These are phyloP conservation scores for Hyalella azteca DNA, from an alignment of 2,888 invertebrate species.

Conservation along the genomic window DNA sequence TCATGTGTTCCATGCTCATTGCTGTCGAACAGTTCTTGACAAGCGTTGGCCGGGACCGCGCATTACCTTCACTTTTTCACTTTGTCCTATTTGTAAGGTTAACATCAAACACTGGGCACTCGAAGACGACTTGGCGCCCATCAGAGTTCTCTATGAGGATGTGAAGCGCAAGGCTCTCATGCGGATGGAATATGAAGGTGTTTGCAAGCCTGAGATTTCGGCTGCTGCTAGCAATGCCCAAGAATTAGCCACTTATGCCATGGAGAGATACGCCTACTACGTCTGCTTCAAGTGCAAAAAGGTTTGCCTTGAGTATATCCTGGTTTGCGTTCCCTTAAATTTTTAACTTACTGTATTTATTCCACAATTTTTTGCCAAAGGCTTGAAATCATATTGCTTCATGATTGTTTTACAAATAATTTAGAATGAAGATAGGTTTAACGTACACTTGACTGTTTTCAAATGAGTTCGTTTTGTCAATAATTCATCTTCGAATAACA, in stretches of 20 bases:
- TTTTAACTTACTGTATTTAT: too few relatives aligned
- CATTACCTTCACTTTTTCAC: conserved; percentile 93
- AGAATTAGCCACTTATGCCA: conserved; percentile 86
- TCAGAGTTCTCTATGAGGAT: conserved; percentile 82
- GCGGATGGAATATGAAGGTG: conserved; percentile 94
- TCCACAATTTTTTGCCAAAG: too few relatives aligned
- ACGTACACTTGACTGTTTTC: too few relatives aligned
- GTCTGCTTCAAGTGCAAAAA: conserved; percentile 90
- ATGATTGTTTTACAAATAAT: too few relatives aligned
- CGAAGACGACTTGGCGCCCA: conserved; percentile 77
- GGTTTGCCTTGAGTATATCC: conserved; percentile 62
- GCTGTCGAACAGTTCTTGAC: conserved; percentile 81
- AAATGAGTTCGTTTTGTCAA: too few relatives aligned
- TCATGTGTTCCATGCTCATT: conserved; percentile 94
- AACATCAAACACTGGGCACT: conserved; percentile 81
- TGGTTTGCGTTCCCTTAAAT: too few relatives aligned
- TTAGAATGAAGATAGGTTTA: too few relatives aligned
- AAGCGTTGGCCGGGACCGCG: conserved; percentile 94
- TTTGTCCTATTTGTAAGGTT: conserved; percentile 96
- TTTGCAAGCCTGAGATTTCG: conserved; percentile 76
- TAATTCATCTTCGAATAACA: too few relatives aligned
- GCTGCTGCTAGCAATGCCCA: conserved; percentile 73
- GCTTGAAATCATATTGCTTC: too few relatives aligned
- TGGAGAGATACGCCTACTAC: conserved; percentile 98
- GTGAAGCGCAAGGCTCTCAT: conserved; percentile 92